These are phyloP conservation scores for Papilio polyxenes DNA, from an alignment of 1,140 invertebrate genomes.

Conservation along the genomic window DNA sequence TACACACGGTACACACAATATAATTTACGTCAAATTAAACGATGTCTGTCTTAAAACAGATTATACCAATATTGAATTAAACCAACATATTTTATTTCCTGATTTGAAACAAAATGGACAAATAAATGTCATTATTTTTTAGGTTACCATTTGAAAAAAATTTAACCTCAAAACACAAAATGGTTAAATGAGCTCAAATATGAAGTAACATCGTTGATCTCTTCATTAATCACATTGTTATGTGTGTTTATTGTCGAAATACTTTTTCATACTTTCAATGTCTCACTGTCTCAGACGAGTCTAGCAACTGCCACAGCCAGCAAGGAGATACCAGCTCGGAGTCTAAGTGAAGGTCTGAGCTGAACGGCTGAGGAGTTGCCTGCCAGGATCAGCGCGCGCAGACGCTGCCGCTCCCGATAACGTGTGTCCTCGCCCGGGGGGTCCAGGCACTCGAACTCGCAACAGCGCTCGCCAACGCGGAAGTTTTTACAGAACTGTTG, in stretches of 20 bases:
- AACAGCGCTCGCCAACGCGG: slow-evolving; percentile 87
- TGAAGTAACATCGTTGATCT: neutral
- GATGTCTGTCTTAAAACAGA: neutral
- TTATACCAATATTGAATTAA: neutral
- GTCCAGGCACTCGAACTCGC: slow-evolving; percentile 89
- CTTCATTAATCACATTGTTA: neutral
- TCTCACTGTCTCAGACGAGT: slow-evolving; percentile 58
- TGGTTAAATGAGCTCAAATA: neutral
- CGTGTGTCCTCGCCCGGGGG: slow-evolving; percentile 83
- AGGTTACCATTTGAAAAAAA: neutral
- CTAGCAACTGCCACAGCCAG: slow-evolving; percentile 65
- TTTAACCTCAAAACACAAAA: neutral
- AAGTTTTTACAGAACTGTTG: slow-evolving; percentile 88
- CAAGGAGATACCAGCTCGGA: slow-evolving; percentile 65
- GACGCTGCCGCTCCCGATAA: slow-evolving; percentile 81
- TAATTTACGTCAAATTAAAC: neutral
- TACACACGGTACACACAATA: too few species aligned
- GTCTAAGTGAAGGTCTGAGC: slow-evolving; percentile 52
- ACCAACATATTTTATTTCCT: neutral
- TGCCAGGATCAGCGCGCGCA: slow-evolving; percentile 81
- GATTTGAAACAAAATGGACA: neutral
- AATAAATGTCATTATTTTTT: neutral
- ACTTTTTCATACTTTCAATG: neutral
- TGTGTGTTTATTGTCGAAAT: slow-evolving; percentile 14
- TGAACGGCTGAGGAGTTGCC: slow-evolving; percentile 80